A percentile compares a stretch with the other conserved stretches of the same genome.
phyloP scores from a whole-genome alignment of 2,797 vertebrate species.

The Crypturellus tataupa region DNA sequence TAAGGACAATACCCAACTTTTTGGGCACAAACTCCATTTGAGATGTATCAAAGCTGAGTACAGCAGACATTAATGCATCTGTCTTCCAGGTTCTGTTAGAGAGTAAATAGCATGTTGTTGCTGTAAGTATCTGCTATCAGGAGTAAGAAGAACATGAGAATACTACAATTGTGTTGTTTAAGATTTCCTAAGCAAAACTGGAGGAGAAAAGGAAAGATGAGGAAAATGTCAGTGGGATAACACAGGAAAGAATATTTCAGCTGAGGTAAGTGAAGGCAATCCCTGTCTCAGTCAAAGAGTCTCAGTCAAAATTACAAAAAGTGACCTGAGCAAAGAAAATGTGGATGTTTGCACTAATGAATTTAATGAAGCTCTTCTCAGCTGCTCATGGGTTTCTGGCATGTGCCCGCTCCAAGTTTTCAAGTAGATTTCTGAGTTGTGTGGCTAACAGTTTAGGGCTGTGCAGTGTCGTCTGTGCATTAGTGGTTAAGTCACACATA shows the following conservation, averaged over 20 bases:
- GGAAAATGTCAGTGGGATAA: background rate
- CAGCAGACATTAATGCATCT: background rate
- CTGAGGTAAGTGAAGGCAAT: background rate
- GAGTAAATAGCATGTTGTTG: background rate
- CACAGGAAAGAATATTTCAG: background rate
- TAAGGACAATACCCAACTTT: background rate
- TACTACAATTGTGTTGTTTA: background rate
- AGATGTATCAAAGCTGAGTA: background rate
- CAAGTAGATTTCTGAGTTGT: background rate
- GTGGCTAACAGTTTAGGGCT: background rate
- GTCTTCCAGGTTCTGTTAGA: background rate
- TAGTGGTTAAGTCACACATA: rapidly evolving
- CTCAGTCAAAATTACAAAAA: background rate
- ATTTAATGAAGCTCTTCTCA: background rate
- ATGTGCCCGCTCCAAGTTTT: background rate
- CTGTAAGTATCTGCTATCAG: background rate
- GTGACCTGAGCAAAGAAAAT: background rate
- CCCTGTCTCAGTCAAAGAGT: background rate
- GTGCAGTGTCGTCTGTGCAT: rapidly evolving
- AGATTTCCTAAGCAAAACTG: background rate
- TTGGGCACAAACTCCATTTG: background rate
- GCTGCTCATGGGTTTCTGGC: background rate
- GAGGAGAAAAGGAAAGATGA: background rate
- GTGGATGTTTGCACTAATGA: background rate
- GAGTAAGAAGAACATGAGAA: background rate